Conservation (phyloP, 2,888 invertebrate genomes). For the Altica lythri region DNA sequence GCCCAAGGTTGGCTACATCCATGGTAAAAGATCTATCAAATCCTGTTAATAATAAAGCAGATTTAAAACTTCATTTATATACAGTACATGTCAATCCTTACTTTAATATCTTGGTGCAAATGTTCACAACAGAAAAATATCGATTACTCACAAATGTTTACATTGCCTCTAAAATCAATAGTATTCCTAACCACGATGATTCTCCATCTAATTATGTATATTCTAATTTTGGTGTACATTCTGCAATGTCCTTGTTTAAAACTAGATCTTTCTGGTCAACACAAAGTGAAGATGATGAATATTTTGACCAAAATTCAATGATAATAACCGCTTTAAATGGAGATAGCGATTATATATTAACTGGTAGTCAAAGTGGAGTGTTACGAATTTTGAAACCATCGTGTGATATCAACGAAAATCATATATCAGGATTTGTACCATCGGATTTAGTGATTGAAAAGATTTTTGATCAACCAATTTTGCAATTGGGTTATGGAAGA, state of each 20-base stretch:
- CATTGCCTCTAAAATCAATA: constrained; percentile 9
- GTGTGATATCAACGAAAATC: constrained; percentile 54
- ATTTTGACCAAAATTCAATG: constrained; percentile 60
- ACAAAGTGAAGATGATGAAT: constrained; percentile 67
- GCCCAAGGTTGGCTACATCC: too few relatives aligned
- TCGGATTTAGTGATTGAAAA: constrained; percentile 79
- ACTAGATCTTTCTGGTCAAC: constrained; percentile 88
- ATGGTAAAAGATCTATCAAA: too few relatives aligned
- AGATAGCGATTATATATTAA: constrained; percentile 75
- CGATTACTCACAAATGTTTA: constrained; percentile 4
- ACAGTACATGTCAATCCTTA: too few relatives aligned
- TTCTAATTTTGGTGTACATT: background rate
- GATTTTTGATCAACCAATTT: constrained; percentile 72
- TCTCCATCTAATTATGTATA: background rate
- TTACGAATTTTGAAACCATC: constrained; percentile 76
- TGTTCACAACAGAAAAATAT: too few relatives aligned
- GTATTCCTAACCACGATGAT: constrained; percentile 6
- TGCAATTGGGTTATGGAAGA: constrained; percentile 82
- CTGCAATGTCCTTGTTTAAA: constrained; percentile 90
- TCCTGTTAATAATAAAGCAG: too few relatives aligned
- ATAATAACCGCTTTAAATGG: constrained; percentile 60
- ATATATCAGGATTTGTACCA: constrained; percentile 59
- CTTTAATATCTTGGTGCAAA: too few relatives aligned
- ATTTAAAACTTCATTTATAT: too few relatives aligned
- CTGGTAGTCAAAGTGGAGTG: constrained; percentile 80